Base-by-base conservation (phyloP, 2,888 invertebrate genomes). In the Amiota mariae region DNA sequence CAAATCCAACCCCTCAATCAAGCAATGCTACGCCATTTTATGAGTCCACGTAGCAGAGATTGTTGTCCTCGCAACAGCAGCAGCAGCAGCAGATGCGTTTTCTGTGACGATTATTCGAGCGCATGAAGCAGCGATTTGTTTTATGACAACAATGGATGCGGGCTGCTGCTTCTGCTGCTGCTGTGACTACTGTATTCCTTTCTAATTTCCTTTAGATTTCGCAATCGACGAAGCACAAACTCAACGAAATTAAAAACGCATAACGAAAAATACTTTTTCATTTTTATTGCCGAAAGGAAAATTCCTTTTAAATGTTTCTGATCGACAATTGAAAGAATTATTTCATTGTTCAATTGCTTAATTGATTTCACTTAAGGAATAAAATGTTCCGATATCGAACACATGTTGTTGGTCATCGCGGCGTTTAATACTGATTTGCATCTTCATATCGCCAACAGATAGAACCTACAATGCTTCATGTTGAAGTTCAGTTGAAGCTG, bases 131-230 rank as follows among this genome's bases (percentile, higher is more conserved):
- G 72, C 86, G 79, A 83, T 82, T 87, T 70, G n/a, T 73, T 73
- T 75, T 75, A 75, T 63, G 71, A 36, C 57, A 56, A 71, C 61
- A 73, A 61, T 79, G 81, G 81, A 80, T 85, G 36, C 36, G 2
- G 36, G 81, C 82, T 85, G 84, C 61, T 72, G 51, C 79, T 71
- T 74, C 75, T 76, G 71, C 79, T 77, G 81, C n/a, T 46, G 48
- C 15, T 2, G n/a, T 67, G 24, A 24, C 24, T 24, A 24, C 24
- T 48, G 57, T 11, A 18, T 46, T 24, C 72, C n/a, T n/a, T n/a
- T 70, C 85, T 80, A 84, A 85, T 80, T 84, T 78, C 81, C 85
- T 80, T 85, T 85, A 82, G 80, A 86, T 85, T 84, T 82, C 64
- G 78, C 77, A 84, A 78, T 79, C 76, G 75, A 76, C 77, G 15